These are phyloP conservation scores for Cephus rjabovi DNA, from an alignment of 2,888 invertebrate species.

Conservation along the genomic window DNA sequence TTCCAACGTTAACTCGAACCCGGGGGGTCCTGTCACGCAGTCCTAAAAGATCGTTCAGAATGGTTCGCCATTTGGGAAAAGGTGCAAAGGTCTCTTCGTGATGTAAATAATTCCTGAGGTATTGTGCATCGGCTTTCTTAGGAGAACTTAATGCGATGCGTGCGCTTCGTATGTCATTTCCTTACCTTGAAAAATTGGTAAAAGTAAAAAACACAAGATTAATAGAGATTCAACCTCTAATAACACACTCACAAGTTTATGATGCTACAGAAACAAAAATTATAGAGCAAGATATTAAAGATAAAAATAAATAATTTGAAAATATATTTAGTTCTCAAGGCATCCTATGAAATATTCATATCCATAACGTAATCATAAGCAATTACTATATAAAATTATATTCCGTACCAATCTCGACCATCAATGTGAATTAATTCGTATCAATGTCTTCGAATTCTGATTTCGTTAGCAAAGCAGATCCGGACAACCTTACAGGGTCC, in stretches of 20 bases:
- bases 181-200: neutral
- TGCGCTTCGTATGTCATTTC: neutral
- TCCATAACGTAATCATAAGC: neutral
- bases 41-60: neutral
- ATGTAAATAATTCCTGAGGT: neutral
- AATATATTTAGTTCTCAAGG: neutral
- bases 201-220: neutral
- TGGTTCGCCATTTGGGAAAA: neutral
- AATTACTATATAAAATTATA: neutral
- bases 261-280: neutral
- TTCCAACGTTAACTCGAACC: conserved; percentile 8
- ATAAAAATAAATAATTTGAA: no score
- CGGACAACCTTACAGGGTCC: neutral
- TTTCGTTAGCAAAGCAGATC: neutral
- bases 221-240: neutral
- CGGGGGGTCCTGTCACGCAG: conserved; percentile 5
- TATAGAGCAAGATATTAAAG: neutral
- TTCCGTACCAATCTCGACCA: neutral
- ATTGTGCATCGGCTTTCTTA: neutral
- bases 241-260: neutral
- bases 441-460: neutral
- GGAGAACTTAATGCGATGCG: neutral
- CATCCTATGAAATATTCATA: neutral
- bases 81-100: neutral
- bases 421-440: neutral